Percentiles rank a stretch among this genome's conserved stretches.
Evolutionary conservation across 2,113 vertebrate genomes (phyloP).

Genomic region (Thymallus thymallus): DNA sequence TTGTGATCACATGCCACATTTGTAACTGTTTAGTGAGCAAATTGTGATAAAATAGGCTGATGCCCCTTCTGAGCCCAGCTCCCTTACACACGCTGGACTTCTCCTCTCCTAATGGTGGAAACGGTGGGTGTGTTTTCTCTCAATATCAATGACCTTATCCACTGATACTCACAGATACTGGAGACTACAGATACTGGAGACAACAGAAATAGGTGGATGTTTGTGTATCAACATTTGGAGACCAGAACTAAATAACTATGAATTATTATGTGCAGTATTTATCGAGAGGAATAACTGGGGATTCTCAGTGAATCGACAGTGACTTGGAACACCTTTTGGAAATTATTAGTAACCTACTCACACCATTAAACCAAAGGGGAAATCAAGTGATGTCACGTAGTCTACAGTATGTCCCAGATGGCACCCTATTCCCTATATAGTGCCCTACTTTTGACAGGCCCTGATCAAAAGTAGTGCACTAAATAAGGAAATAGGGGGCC

Average conservation of each 20-base stretch:
- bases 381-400: constrained; percentile 6
- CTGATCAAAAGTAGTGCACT: not conserved
- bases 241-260: too few relatives aligned
- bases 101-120: constrained; percentile 27
- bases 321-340: not conserved
- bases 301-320: not conserved
- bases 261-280: too few relatives aligned
- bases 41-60: constrained; percentile 89
- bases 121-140: not conserved
- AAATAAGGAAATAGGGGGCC: constrained; percentile 5
- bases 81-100: constrained; percentile 71
- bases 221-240: not conserved
- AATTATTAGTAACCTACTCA: not conserved
- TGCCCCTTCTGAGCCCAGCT: constrained; percentile 64
- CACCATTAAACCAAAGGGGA: not conserved
- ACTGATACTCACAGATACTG: not conserved
- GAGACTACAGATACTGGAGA: too few relatives aligned
- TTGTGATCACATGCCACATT: constrained; percentile 94
- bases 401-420: too few relatives aligned
- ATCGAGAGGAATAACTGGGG: not conserved
- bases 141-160: not conserved
- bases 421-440: too few relatives aligned
- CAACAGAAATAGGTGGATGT: not conserved
- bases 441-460: too few relatives aligned
- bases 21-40: constrained; percentile 89